Evolutionary conservation across 2,888 invertebrate species (phyloP).

Genomic region (Chrysolina americana): DNA sequence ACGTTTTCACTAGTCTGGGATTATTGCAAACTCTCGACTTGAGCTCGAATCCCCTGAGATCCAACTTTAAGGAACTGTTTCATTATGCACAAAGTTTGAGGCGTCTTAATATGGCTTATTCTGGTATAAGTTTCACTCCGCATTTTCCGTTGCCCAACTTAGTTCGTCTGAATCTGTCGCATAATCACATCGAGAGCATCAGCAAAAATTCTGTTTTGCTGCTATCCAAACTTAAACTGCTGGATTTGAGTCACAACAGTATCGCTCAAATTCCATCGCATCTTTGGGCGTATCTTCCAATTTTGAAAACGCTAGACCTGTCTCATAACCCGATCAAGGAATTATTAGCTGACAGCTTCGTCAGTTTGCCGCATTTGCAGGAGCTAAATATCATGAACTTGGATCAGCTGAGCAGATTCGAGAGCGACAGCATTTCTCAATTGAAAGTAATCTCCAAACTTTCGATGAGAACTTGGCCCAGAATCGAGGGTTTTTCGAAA

Average conservation of each 20-base stretch:
- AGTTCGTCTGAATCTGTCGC: slow-evolving; percentile 84
- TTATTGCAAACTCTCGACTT: slow-evolving; percentile 85
- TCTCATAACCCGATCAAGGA: slow-evolving; percentile 87
- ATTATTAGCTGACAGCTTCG: slow-evolving; percentile 80
- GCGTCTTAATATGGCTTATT: slow-evolving; percentile 82
- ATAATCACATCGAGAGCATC: slow-evolving; percentile 81
- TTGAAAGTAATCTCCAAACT: slow-evolving; percentile 81
- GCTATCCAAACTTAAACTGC: slow-evolving; percentile 79
- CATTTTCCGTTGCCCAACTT: slow-evolving; percentile 84
- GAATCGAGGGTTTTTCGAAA: slow-evolving; percentile 75
- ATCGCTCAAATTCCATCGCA: slow-evolving; percentile 77
- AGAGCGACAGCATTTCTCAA: slow-evolving; percentile 82
- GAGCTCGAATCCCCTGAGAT: slow-evolving; percentile 84
- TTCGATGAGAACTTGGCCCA: slow-evolving; percentile 82
- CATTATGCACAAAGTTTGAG: slow-evolving; percentile 88
- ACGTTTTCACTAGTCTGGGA: slow-evolving; percentile 87
- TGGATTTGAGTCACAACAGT: slow-evolving; percentile 85
- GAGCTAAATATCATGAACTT: slow-evolving; percentile 83
- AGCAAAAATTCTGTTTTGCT: slow-evolving; percentile 81
- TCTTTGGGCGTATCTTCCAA: slow-evolving; percentile 80
- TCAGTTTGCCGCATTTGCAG: slow-evolving; percentile 80
- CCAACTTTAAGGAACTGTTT: slow-evolving; percentile 90
- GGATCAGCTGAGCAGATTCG: slow-evolving; percentile 80
- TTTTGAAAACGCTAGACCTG: slow-evolving; percentile 83
- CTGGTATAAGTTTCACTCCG: slow-evolving; percentile 84